Conservation (phyloP, 2,888 invertebrate genomes). For the Spialia ferax region DNA sequence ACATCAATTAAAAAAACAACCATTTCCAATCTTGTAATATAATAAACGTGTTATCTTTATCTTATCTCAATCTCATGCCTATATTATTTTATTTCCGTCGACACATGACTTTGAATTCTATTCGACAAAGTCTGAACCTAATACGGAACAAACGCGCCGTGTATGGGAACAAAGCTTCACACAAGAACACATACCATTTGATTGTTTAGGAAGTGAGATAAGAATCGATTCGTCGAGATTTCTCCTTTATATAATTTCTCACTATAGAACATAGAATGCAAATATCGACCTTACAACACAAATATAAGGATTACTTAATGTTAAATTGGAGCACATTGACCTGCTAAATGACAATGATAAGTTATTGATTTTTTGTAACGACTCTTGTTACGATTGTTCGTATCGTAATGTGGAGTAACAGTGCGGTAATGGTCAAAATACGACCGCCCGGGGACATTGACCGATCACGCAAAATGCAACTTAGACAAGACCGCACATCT, state of each 20-base stretch:
- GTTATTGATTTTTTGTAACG: conserved; percentile 31
- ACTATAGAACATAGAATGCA: conserved; percentile 17
- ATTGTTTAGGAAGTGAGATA: conserved; percentile 40
- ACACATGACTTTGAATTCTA: conserved; percentile 29
- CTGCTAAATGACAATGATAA: conserved; percentile 22
- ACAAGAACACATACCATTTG: conserved; percentile 38
- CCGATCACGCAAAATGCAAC: conserved; percentile 27
- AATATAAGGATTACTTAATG: conserved; percentile 33
- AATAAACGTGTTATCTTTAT: neutral
- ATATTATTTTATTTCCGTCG: neutral
- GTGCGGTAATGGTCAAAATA: conserved; percentile 18
- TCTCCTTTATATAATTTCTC: conserved; percentile 37
- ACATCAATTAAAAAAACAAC: no score
- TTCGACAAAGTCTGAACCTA: conserved; percentile 8
- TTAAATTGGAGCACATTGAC: conserved; percentile 25
- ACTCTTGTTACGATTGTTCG: conserved; percentile 2
- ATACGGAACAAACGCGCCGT: conserved; percentile 25
- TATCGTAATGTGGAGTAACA: conserved; percentile 9
- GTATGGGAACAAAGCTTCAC: conserved; percentile 37
- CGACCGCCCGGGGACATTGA: conserved; percentile 24
- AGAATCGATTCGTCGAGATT: conserved; percentile 35
- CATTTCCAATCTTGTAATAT: no score
- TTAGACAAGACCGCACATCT: neutral
- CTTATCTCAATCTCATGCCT: neutral
- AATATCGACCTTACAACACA: conserved; percentile 35